Evolutionary conservation across 2,113 vertebrate genomes (phyloP).

Genomic region (Dromaius novaehollandiae): DNA sequence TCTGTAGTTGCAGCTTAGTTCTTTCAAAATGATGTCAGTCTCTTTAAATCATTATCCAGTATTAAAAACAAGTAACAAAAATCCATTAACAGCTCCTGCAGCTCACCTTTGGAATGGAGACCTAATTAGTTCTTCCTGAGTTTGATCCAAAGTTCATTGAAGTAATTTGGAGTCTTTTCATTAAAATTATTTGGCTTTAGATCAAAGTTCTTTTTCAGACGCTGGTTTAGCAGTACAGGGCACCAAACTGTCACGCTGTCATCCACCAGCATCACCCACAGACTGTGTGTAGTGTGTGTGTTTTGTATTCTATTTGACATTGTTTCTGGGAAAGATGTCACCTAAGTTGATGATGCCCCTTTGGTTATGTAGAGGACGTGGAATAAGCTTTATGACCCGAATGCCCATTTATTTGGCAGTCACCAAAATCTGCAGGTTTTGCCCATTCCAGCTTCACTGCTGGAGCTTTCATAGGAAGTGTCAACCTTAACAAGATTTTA

Average conservation of each 20-base stretch:
- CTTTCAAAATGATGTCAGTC: neutral
- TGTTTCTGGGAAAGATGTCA: neutral
- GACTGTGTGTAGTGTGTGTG: neutral
- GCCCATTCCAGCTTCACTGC: neutral
- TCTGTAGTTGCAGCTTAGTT: neutral
- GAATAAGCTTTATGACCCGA: neutral
- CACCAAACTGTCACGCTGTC: neutral
- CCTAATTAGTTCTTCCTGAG: conserved; percentile 46
- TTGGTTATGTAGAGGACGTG: neutral
- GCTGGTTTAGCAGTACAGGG: neutral
- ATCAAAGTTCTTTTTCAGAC: conserved; percentile 1
- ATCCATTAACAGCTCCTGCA: conserved; percentile 29
- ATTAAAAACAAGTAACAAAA: conserved; percentile 38
- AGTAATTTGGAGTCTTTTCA: conserved; percentile 42
- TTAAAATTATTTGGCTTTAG: conserved; percentile 38
- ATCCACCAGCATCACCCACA: neutral
- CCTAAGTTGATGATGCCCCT: neutral
- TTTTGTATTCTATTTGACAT: neutral
- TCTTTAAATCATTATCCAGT: neutral
- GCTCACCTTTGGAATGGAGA: conserved; percentile 21
- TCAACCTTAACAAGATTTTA: conserved; percentile 68
- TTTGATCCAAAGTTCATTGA: conserved; percentile 29
- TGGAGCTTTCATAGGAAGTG: conserved; percentile 46
- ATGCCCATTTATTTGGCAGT: neutral
- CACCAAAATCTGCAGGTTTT: conserved; percentile 9